Evolutionary conservation across 2,888 invertebrate species (phyloP), one percentile per base, ranked within the genome.

Genomic region (Ectropis crepuscularia): DNA sequence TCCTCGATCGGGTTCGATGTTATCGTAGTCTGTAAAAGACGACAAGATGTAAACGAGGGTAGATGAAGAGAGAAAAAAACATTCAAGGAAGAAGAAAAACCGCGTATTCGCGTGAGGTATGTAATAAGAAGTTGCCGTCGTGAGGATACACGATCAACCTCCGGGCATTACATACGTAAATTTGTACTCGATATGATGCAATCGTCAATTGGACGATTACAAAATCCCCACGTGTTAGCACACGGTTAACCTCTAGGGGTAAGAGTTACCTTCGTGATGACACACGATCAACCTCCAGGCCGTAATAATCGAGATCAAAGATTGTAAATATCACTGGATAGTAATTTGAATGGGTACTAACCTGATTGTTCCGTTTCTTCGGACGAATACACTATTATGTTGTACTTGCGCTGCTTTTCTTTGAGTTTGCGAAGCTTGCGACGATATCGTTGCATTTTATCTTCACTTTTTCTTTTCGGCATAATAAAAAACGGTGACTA

Each of bases 381-480:
- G 5, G 43, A 43, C n/a, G 43, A 43, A 6, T 43, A 43, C 43
- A 43, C 43, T 10, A 43, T 43, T 6, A 10, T 43, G 11, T 43
- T 43, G 43, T 43, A 43, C 43, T 43, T 43, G 43, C 43, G 43
- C 43, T 43, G 43, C 11, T 46, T 11, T 6, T 6, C 16, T 7
- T 46, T 16, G 16, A 46, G 45, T n/a, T n/a, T n/a, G n/a, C n/a
- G n/a, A n/a, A n/a, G n/a, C n/a, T n/a, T n/a, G n/a, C n/a, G n/a
- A n/a, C 45, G 45, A 12, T 46, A 46, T 46, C 45, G 45, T 2
- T 16, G 45, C 45, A 46, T 46, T 7, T 46, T 46, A 12, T 46
- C 45, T 46, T 46, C 45, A 12, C 16, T 46, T 46, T 46, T 11
- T 12, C 45, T 46, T 46, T 46, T 46, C 11, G 45, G 45, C 45